Percentiles rank a stretch among this genome's conserved stretches.
Evolutionary conservation across 2,797 vertebrate genomes (phyloP).

Genomic region (Pipistrellus pipistrellus): DNA sequence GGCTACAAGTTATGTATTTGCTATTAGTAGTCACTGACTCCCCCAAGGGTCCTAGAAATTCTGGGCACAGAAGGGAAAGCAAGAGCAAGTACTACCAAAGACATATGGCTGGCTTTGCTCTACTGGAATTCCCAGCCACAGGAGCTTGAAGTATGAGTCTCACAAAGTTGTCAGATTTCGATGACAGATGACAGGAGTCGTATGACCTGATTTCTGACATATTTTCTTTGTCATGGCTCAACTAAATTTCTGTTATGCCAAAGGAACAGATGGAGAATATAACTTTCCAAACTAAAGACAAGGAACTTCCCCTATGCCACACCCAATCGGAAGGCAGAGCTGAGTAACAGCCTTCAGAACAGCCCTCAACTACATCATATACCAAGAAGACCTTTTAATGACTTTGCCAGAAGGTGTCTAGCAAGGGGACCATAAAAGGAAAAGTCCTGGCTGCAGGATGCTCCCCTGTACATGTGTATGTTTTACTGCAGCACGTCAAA

Average conservation of each 20-base stretch:
- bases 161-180: not conserved
- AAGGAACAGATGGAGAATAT: constrained; percentile 31
- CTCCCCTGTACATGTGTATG: not conserved
- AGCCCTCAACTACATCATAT: not conserved
- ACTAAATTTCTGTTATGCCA: constrained; percentile 48
- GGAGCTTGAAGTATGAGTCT: not conserved
- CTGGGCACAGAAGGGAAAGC: not conserved
- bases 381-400: constrained; percentile 10
- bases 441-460: not conserved
- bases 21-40: constrained; percentile 12
- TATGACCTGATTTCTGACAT: not conserved
- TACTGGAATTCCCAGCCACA: not conserved
- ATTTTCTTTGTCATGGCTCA: constrained; percentile 12
- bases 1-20: not conserved
- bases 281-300: constrained; percentile 48
- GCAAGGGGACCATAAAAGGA: not conserved
- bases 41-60: constrained; percentile 15
- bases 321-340: constrained; percentile 3
- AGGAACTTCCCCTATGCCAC: not conserved
- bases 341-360: constrained; percentile 48
- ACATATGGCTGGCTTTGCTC: not conserved
- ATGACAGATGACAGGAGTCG: not conserved
- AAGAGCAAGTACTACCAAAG: not conserved
- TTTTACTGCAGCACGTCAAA: not conserved
- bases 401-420: not conserved